Evolutionary conservation across 2,888 invertebrate genomes (phyloP).

Genomic region (Poecilus cupreus): DNA sequence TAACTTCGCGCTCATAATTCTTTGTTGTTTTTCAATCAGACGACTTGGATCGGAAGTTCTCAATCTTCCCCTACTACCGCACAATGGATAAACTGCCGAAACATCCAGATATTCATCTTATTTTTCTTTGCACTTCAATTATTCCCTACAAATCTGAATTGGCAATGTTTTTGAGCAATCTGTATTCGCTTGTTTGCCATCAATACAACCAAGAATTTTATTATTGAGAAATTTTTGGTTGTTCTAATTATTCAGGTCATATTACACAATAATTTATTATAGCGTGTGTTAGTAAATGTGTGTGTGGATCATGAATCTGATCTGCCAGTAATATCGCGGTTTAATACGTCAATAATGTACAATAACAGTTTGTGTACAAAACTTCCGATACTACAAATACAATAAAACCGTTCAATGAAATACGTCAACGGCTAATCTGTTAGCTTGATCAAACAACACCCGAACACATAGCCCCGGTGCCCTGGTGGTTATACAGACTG

Average conservation of each 20-base stretch:
- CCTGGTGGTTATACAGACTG: neutral
- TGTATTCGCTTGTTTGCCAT: neutral
- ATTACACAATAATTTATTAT: no score
- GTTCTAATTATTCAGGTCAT: no score
- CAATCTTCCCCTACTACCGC: neutral
- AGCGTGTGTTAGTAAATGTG: neutral
- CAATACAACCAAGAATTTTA: neutral
- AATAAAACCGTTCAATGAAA: slow-evolving; percentile 31
- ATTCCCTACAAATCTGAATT: neutral
- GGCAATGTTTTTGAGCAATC: neutral
- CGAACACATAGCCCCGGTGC: neutral
- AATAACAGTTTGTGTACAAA: slow-evolving; percentile 25
- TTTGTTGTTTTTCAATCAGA: slow-evolving; percentile 23
- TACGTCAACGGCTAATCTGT: neutral
- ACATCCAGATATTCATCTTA: neutral
- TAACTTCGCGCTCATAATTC: slow-evolving; percentile 26
- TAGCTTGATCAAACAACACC: neutral
- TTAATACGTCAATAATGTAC: neutral
- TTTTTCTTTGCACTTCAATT: slow-evolving; percentile 5
- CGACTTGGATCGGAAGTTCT: slow-evolving; percentile 13
- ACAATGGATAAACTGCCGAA: neutral
- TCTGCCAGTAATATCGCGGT: neutral
- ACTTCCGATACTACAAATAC: slow-evolving; percentile 20
- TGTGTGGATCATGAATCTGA: neutral
- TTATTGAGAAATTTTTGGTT: no score